These are phyloP conservation scores for Lepus americanus DNA, from an alignment of 2,113 vertebrate species.

Conservation along the genomic window DNA sequence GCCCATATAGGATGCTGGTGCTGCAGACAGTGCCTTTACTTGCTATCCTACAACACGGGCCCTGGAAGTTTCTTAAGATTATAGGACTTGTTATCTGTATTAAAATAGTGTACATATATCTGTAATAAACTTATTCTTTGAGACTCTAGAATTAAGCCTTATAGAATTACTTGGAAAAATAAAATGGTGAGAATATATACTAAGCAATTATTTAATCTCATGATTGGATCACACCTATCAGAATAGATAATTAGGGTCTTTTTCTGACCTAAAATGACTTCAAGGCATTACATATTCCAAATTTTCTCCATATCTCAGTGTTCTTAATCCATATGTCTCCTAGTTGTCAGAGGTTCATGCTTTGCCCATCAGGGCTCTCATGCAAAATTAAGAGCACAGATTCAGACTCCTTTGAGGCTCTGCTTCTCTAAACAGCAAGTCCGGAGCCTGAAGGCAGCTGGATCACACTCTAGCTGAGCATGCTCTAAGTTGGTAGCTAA, in stretches of 20 bases:
- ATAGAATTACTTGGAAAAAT: background rate
- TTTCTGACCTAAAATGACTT: background rate
- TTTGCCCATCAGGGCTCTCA: background rate
- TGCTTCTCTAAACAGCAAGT: background rate
- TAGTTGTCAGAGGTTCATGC: background rate
- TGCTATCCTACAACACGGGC: no score
- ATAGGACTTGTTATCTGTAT: background rate
- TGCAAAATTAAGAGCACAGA: background rate
- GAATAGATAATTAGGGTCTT: background rate
- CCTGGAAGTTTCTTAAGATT: background rate
- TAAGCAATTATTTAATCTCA: background rate
- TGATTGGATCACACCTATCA: background rate
- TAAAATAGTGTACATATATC: background rate
- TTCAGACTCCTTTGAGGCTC: background rate
- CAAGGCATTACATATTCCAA: background rate
- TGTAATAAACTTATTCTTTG: background rate
- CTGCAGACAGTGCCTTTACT: no score
- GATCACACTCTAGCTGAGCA: background rate
- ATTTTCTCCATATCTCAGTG: background rate
- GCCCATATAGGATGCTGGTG: no score
- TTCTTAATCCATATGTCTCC: background rate
- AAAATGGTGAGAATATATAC: background rate
- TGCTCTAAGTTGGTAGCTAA: background rate
- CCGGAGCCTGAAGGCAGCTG: background rate
- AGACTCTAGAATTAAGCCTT: background rate